Base-by-base conservation (phyloP, 2,888 invertebrate species). In the Chirona hameri region DNA sequence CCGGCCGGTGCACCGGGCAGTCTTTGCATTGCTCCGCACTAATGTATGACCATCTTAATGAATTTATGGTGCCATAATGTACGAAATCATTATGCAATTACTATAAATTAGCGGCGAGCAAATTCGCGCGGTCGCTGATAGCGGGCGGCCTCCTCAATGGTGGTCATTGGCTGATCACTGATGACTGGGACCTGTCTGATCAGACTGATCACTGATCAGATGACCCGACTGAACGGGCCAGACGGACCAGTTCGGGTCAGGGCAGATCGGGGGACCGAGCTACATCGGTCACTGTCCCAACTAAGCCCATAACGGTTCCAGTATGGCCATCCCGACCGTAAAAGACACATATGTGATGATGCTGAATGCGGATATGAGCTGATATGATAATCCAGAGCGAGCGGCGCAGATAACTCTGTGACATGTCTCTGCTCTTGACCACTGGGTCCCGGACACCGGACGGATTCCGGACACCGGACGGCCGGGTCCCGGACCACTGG, bases 31-130 rank as follows among this genome's bases (percentile, higher is more conserved):
- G 76, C 76, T 39, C 18, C 18, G 39, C 76, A 24, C 9, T 46
- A 76, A 76, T n/a, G 46, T 24, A 39, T 12, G 46, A 24, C 46
- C 24, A 76, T 24, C 76, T 46, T 76, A 76, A 76, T 76, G 76
- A 76, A 76, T 76, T 76, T 76, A 76, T 24, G 10, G 46, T 1
- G 76, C 76, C 18, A 46, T 76, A 76, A 76, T 76, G 76, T 76
- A 76, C 76, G 76, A 76, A 76, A 76, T 76, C 76, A 76, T 76
- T 76, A 18, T 31, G 76, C 76, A 76, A 76, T 76, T 76, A 76
- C 76, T 76, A 76, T 76, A 76, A 76, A 76, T 76, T 76, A 76
- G 76, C 39, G 24, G 46, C 24, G 76, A 76, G 39, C 24, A 27
- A 21, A 69, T 69, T 69, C 39, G 72, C 72, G 72, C 72, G 21